These are phyloP conservation scores for Micromesistius poutassou DNA, from an alignment of 2,797 vertebrate species.

Conservation along the genomic window DNA sequence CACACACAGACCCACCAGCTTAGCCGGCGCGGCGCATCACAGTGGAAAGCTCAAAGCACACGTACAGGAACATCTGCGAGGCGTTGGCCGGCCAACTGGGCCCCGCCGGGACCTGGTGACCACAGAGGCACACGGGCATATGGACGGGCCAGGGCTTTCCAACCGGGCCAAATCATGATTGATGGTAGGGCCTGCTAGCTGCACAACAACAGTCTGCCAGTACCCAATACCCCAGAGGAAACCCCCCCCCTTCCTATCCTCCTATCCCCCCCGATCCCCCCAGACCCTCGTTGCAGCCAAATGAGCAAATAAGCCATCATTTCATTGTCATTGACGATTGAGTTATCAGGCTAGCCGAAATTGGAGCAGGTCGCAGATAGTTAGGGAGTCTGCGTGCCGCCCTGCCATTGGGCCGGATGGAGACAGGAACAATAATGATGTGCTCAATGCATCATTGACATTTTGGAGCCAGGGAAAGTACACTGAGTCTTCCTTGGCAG, in stretches of 20 bases:
- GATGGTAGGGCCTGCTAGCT: constrained; percentile 50
- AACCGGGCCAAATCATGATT: constrained; percentile 69
- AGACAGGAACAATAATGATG: constrained; percentile 18
- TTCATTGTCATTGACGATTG: constrained; percentile 54
- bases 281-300: constrained; percentile 36
- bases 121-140: constrained; percentile 59
- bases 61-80: constrained; percentile 54
- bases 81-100: constrained; percentile 47
- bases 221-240: constrained; percentile 46
- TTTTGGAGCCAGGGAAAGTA: constrained; percentile 48
- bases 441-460: constrained; percentile 9
- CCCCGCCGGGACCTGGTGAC: constrained; percentile 59
- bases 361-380: constrained; percentile 35
- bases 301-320: constrained; percentile 54
- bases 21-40: not conserved
- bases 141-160: constrained; percentile 57
- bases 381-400: constrained; percentile 23
- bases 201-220: constrained; percentile 28
- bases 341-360: constrained; percentile 47
- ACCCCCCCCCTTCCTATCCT: not conserved
- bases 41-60: not conserved
- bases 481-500: not conserved
- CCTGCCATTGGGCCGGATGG: constrained; percentile 20
- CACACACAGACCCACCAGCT: not conserved
- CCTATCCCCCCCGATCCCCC: not conserved